These are phyloP conservation scores for Ceriagrion tenellum DNA, from an alignment of 2,888 invertebrate species.

Conservation along the genomic window DNA sequence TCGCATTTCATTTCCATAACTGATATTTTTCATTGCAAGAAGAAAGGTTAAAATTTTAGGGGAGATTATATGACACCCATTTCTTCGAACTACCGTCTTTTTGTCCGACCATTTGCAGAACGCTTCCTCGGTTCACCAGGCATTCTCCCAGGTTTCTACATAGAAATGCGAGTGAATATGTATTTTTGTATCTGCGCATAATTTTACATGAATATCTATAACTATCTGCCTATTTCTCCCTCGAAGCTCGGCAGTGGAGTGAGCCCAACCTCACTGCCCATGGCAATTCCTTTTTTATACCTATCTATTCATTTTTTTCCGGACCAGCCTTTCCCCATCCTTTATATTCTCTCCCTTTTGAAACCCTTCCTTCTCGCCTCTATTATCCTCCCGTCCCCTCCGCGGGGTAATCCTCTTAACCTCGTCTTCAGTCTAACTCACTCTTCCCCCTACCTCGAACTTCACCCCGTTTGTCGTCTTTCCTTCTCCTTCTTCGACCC, in stretches of 20 bases:
- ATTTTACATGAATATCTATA: not conserved
- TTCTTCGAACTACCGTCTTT: not conserved
- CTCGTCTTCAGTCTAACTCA: not conserved
- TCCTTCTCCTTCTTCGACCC: not conserved
- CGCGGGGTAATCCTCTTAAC: not conserved
- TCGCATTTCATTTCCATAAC: not conserved
- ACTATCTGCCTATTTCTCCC: not conserved
- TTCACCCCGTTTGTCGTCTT: not conserved
- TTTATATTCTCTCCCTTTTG: not conserved
- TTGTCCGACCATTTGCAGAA: not conserved
- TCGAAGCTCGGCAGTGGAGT: not conserved
- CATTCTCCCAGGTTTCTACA: not conserved
- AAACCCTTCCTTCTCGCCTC: not conserved
- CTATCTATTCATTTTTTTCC: not conserved
- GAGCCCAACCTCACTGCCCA: not conserved
- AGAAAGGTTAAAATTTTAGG: not conserved
- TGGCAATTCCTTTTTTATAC: conserved; percentile 3
- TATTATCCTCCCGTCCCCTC: not conserved
- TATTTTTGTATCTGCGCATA: not conserved
- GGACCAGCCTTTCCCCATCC: not conserved
- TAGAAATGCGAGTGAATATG: not conserved
- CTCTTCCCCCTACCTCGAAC: not conserved
- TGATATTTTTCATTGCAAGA: not conserved
- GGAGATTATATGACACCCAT: not conserved
- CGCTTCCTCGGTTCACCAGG: not conserved